Evolutionary conservation across 2,797 vertebrate genomes (phyloP).

Genomic region (Prionace glauca): DNA sequence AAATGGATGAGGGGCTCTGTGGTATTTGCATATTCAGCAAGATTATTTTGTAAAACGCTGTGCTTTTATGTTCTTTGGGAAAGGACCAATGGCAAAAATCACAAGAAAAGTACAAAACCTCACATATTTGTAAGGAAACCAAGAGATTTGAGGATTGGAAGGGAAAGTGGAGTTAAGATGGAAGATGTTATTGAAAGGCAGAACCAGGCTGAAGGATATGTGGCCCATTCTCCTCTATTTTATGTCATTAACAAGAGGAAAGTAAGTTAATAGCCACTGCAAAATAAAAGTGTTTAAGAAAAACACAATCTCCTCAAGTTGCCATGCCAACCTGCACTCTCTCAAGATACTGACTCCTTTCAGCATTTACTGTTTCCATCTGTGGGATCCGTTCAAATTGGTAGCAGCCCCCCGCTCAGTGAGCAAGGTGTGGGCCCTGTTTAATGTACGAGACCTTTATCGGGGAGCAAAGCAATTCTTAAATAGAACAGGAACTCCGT

Average conservation of each 20-base stretch:
- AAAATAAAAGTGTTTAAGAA: background rate
- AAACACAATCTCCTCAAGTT: background rate
- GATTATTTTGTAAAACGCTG: background rate
- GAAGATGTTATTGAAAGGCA: background rate
- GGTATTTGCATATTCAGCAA: background rate
- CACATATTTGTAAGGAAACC: background rate
- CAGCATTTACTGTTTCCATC: background rate
- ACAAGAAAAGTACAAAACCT: background rate
- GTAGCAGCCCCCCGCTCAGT: background rate
- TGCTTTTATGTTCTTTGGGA: background rate
- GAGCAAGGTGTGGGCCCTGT: constrained; percentile 43
- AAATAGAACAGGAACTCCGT: background rate
- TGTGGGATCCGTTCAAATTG: background rate
- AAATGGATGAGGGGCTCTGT: background rate
- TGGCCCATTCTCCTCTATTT: background rate
- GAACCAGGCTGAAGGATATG: background rate
- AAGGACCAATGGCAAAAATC: background rate
- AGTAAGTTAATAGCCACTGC: background rate
- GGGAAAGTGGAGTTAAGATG: background rate
- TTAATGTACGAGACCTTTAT: background rate
- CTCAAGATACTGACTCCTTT: background rate
- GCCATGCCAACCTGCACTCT: background rate
- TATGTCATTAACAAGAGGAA: background rate
- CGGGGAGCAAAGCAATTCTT: background rate
- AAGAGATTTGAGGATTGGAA: background rate